These are phyloP conservation scores for Reticulitermes speratus DNA, from an alignment of 1,140 invertebrate genomes.

Conservation along the genomic window DNA sequence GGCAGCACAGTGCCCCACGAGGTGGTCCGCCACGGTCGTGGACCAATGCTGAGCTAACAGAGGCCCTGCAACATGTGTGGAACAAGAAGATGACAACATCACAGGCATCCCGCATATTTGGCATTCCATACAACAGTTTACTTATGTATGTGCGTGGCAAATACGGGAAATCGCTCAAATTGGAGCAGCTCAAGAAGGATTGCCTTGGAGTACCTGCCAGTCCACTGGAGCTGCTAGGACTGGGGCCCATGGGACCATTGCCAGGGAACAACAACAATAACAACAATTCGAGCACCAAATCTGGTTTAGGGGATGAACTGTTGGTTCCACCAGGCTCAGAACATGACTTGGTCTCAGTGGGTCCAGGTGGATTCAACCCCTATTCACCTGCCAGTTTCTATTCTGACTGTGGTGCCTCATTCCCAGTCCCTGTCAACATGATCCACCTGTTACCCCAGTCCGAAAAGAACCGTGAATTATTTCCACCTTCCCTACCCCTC, in stretches of 20 bases:
- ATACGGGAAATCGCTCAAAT: slow-evolving; percentile 84
- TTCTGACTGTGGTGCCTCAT: slow-evolving; percentile 73
- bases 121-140: slow-evolving; percentile 87
- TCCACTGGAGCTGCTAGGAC: slow-evolving; percentile 65
- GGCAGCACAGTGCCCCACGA: slow-evolving; percentile 82
- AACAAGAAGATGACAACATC: slow-evolving; percentile 94
- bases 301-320: slow-evolving; percentile 28
- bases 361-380: slow-evolving; percentile 59
- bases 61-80: slow-evolving; percentile 87
- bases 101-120: slow-evolving; percentile 84
- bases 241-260: slow-evolving; percentile 49
- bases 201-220: slow-evolving; percentile 66
- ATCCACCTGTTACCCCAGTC: slow-evolving; percentile 74
- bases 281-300: slow-evolving; percentile 57
- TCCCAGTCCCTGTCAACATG: slow-evolving; percentile 81
- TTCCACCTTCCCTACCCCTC: slow-evolving; percentile 52
- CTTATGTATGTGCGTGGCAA: slow-evolving; percentile 91
- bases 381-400: slow-evolving; percentile 66
- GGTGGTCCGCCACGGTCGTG: slow-evolving; percentile 85
- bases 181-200: slow-evolving; percentile 82
- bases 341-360: slow-evolving; percentile 30
- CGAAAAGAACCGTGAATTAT: slow-evolving; percentile 65
- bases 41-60: slow-evolving; percentile 86
- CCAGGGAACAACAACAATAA: slow-evolving; percentile 68
- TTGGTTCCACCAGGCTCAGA: slow-evolving; percentile 27